Base-by-base conservation (phyloP, 2,797 vertebrate species). In the Rhinogobio ventralis region DNA sequence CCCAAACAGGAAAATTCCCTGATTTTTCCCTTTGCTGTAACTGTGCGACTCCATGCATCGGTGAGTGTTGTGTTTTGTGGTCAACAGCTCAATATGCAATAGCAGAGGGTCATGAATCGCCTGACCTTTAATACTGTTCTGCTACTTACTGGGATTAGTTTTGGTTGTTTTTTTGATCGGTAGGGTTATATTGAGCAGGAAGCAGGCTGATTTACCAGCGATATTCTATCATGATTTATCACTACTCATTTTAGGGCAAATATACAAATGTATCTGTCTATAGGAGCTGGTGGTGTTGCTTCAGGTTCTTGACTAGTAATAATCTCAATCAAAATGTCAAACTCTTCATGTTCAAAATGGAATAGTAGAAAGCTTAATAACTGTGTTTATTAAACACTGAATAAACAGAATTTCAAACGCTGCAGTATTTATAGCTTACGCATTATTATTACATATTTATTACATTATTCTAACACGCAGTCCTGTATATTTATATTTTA, bases 91-190 rank as follows among this genome's bases (percentile, higher is more conserved):
- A 71, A 71, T 81, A 81, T n/a, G 23, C 30, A 71, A 19, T 39
- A 66, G 57, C 25, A 55, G 36, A 55, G n/a, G 79, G 66, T 55
- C 79, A 69, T 7, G 66, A 57, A 42, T 28, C 49, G 19, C 4
- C 20, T 81, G 49, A 71, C 49, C 79, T 81, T 55, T 69, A 68
- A 55, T 36, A 55, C 64, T 25, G 30, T 68, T 81, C 79, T 53
- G 23, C 49, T 81, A 57, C 66, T 69, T 57, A 69, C 79, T 25
- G 62, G 49, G 66, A 69, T 81, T 57, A 57, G 46, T 25, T 68
- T 42, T 67, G 25, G 25, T 51, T 28, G 9, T 28, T 36, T 14
- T 51, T 20, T 36, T 20, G 60, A 79, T 36, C 15, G 1, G 36
- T 20, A 36, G 25, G 28, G 3, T 20, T 39, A 57, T 7, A 51